phyloP scores from a whole-genome alignment of 2,797 vertebrate species.

The Chanos chanos region DNA sequence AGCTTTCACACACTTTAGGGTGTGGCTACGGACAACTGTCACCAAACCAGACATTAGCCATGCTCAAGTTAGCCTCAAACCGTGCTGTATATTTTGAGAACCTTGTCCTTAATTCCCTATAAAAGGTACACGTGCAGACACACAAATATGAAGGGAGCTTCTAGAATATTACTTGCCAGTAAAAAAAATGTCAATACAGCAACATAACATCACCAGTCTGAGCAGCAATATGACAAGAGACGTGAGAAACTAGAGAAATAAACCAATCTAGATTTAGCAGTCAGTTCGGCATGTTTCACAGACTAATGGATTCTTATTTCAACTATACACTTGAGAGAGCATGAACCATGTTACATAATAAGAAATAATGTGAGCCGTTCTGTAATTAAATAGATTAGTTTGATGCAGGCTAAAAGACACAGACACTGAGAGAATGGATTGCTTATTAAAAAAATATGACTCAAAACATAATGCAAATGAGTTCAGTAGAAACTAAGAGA shows the following conservation, averaged over 20 bases:
- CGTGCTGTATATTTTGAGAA: slow-evolving; percentile 7
- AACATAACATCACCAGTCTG: too few relatives aligned
- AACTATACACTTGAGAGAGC: slow-evolving; percentile 38
- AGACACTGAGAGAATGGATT: slow-evolving; percentile 6
- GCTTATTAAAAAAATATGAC: background rate
- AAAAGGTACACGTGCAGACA: background rate
- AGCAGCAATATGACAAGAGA: too few relatives aligned
- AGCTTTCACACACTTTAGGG: background rate
- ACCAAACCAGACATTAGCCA: background rate
- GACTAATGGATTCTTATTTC: slow-evolving; percentile 12
- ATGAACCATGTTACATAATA: slow-evolving; percentile 47
- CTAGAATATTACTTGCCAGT: too few relatives aligned
- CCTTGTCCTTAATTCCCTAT: background rate
- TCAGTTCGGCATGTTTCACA: slow-evolving; percentile 26
- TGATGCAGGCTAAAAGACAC: slow-evolving; percentile 24
- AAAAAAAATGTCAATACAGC: too few relatives aligned
- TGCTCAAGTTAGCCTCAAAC: background rate
- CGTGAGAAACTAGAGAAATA: background rate
- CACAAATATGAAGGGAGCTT: too few relatives aligned
- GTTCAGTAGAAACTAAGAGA: background rate
- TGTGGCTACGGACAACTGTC: background rate
- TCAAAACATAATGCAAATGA: background rate
- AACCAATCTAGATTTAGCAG: slow-evolving; percentile 2
- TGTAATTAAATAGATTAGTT: slow-evolving; percentile 34
- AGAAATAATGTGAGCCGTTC: slow-evolving; percentile 47